phyloP scores from a whole-genome alignment of 1,140 invertebrate species.

The Polyergus mexicanus region DNA sequence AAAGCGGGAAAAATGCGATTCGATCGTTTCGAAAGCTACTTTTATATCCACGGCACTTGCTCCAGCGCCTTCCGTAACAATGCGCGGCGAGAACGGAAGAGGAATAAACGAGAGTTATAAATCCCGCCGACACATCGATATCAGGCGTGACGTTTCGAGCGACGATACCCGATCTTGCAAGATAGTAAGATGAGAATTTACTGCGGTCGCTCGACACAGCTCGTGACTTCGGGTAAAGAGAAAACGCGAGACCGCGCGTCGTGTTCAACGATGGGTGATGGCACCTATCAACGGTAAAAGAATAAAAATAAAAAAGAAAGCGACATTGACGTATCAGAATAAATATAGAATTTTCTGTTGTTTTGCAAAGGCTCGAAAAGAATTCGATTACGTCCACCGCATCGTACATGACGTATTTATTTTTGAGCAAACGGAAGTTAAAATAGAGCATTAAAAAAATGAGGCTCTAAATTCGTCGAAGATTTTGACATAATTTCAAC shows the following conservation, averaged over 20 bases:
- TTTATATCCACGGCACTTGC: constrained; percentile 51
- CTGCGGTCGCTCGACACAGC: constrained; percentile 70
- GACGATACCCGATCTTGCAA: constrained; percentile 73
- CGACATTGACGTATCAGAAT: constrained; percentile 51
- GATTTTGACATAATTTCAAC: background rate
- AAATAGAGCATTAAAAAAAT: background rate
- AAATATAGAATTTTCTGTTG: constrained; percentile 40
- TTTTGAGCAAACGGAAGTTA: background rate
- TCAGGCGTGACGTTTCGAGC: constrained; percentile 71
- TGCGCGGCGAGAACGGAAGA: constrained; percentile 60
- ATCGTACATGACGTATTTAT: constrained; percentile 17
- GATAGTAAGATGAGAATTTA: constrained; percentile 75
- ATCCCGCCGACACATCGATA: constrained; percentile 73
- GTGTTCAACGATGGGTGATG: constrained; percentile 43
- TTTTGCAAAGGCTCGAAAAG: background rate
- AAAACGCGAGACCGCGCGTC: constrained; percentile 49
- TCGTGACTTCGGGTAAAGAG: constrained; percentile 62
- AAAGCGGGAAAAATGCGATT: constrained; percentile 20
- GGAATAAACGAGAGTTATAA: constrained; percentile 73
- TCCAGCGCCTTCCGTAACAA: constrained; percentile 51
- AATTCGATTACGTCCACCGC: constrained; percentile 5
- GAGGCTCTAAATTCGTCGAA: background rate
- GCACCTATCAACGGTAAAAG: constrained; percentile 43
- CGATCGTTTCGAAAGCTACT: constrained; percentile 30
- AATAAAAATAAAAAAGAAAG: constrained; percentile 41